A percentile compares a stretch with the other conserved stretches of the same genome.
Conservation (phyloP, 2,113 vertebrate species). For the Pedetes capensis region DNA sequence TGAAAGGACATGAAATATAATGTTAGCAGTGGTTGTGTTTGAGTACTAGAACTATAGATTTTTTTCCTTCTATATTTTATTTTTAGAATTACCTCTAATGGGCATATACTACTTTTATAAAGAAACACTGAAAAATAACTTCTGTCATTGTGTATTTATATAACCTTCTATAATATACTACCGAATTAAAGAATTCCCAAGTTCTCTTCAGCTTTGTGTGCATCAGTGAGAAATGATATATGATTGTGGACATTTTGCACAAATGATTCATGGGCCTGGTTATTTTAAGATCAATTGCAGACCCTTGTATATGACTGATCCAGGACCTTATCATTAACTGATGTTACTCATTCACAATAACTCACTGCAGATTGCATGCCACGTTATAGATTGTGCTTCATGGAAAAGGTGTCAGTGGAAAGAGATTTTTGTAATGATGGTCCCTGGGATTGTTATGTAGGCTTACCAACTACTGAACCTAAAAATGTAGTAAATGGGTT, state of each 20-base stretch:
- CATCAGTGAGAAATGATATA: neutral
- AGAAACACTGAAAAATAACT: neutral
- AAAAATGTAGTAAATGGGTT: constrained; percentile 17
- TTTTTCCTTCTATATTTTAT: neutral
- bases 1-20: neutral
- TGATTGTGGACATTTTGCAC: neutral
- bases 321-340: neutral
- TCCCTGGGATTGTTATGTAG: neutral
- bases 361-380: neutral
- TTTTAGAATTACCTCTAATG: neutral
- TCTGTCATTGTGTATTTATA: neutral
- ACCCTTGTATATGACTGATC: neutral
- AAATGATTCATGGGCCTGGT: neutral
- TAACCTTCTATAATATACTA: neutral
- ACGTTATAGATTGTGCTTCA: neutral
- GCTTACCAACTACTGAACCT: neutral
- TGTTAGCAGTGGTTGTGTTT: neutral
- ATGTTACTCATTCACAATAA: neutral
- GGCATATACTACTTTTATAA: neutral
- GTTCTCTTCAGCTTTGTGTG: neutral
- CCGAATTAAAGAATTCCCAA: neutral
- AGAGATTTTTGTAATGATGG: neutral
- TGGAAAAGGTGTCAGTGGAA: neutral
- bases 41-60: neutral
- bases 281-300: neutral